Conservation (phyloP, 2,113 vertebrate genomes). For the Brienomyrus longianalis region DNA sequence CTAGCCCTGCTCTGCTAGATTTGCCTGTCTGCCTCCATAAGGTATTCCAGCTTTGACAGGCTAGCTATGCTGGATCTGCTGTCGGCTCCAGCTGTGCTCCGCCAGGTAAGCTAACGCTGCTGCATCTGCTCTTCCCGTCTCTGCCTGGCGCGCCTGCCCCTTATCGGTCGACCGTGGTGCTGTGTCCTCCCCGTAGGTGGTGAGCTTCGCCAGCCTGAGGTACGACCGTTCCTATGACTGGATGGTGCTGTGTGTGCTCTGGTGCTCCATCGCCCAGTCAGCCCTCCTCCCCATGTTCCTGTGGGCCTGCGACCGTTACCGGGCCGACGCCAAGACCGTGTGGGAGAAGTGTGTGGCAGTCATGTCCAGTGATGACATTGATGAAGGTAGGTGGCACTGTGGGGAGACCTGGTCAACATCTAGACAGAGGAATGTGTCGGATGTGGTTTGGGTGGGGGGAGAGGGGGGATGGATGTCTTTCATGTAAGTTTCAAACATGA, state of each 20-base stretch:
- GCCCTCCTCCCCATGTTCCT: slow-evolving; percentile 81
- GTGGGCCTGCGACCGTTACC: slow-evolving; percentile 86
- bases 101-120: neutral
- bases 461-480: neutral
- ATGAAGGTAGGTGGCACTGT: slow-evolving; percentile 64
- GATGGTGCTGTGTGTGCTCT: slow-evolving; percentile 84
- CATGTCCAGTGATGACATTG: slow-evolving; percentile 77
- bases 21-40: neutral
- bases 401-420: neutral
- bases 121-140: neutral
- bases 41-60: neutral
- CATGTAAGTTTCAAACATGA: neutral
- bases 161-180: neutral
- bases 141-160: neutral
- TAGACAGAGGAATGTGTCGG: neutral
- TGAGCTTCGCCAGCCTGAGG: slow-evolving; percentile 83
- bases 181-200: slow-evolving; percentile 61
- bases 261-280: slow-evolving; percentile 85
- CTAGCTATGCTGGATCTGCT: neutral
- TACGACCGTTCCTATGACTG: slow-evolving; percentile 73
- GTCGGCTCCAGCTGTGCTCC: neutral
- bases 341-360: slow-evolving; percentile 85
- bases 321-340: slow-evolving; percentile 73
- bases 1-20: neutral
- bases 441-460: neutral